Evolutionary conservation across 2,797 vertebrate species (phyloP).

Genomic region (Neomorphus geoffroyi): DNA sequence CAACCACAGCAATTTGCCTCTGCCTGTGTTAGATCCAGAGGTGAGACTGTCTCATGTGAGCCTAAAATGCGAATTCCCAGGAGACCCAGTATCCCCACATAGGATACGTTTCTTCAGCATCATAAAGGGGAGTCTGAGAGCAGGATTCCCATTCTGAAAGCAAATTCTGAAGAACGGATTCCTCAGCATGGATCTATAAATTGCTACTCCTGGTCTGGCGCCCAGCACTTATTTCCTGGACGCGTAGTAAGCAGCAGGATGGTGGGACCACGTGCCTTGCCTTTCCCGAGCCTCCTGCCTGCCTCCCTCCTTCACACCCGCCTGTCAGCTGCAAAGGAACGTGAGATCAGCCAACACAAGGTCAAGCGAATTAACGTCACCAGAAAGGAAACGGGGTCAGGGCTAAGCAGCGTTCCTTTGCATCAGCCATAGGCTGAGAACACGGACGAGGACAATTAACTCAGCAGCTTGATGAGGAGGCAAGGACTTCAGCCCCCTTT

Average conservation of each 20-base stretch:
- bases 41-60: neutral
- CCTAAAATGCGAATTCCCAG: neutral
- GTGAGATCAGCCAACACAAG: neutral
- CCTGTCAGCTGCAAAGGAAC: neutral
- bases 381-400: constrained; percentile 12
- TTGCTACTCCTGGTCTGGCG: neutral
- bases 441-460: neutral
- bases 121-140: neutral
- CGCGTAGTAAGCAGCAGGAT: neutral
- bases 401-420: neutral
- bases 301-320: neutral
- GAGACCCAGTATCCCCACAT: accelerated
- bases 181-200: accelerated
- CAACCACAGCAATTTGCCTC: neutral
- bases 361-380: neutral
- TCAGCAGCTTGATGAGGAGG: neutral
- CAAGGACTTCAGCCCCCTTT: neutral
- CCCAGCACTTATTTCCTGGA: accelerated
- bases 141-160: neutral
- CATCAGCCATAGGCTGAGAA: neutral
- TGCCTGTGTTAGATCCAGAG: neutral
- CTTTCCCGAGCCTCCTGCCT: neutral
- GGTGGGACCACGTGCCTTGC: neutral
- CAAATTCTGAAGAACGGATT: accelerated
- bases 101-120: neutral